phyloP scores from a whole-genome alignment of 2,888 invertebrate species.

The Epinotia bilunana region DNA sequence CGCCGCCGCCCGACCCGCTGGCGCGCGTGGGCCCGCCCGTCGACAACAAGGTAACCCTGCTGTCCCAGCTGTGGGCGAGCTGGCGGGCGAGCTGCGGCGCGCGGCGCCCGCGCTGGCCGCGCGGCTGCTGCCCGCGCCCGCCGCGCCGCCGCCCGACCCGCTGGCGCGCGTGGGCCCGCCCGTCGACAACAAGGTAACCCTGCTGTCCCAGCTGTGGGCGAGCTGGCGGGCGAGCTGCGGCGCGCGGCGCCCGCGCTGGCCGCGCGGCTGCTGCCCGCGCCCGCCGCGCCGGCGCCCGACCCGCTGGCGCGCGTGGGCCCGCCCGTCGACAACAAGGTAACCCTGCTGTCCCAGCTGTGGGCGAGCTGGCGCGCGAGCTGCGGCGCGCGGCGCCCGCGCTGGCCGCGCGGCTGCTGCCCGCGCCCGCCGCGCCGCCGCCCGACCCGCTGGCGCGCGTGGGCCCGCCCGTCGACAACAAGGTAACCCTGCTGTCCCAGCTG shows the following conservation, averaged over 20 bases:
- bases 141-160: slow-evolving; percentile 37
- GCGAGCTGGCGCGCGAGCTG: no score
- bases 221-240: background rate
- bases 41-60: slow-evolving; percentile 46
- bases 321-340: slow-evolving; percentile 21
- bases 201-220: background rate
- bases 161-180: slow-evolving; percentile 53
- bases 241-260: no score
- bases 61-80: slow-evolving; percentile 52
- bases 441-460: no score
- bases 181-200: slow-evolving; percentile 48
- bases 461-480: no score
- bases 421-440: no score
- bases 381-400: no score
- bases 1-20: slow-evolving; percentile 34
- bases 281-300: no score
- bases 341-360: background rate
- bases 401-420: no score
- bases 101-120: slow-evolving; percentile 56
- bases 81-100: slow-evolving; percentile 58
- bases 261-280: no score
- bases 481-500: no score
- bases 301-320: no score
- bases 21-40: slow-evolving; percentile 53
- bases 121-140: slow-evolving; percentile 51